Conservation (phyloP, 2,113 vertebrate genomes). For the Elephantulus edwardii region DNA sequence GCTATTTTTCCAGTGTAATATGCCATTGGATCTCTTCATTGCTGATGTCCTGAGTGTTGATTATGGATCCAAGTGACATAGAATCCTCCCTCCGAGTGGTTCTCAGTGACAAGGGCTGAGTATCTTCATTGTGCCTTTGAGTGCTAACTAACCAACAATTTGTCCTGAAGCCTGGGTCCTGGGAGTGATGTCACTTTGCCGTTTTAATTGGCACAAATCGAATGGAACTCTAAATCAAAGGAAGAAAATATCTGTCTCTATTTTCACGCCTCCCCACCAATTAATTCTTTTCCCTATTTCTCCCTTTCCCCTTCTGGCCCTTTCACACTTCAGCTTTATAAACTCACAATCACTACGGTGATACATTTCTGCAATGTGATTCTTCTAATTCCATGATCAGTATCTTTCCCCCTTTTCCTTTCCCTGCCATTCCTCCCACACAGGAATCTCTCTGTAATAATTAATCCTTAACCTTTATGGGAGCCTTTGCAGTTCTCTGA, state of each 20-base stretch:
- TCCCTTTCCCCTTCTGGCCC: neutral
- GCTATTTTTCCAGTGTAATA: too few species aligned
- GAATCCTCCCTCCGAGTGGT: neutral
- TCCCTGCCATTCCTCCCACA: neutral
- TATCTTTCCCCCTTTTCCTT: slow-evolving; percentile 43
- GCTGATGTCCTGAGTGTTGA: too few species aligned
- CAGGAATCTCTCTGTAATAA: slow-evolving; percentile 49
- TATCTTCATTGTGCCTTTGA: too few species aligned
- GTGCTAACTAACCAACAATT: neutral
- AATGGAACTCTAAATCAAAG: neutral
- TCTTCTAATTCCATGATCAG: slow-evolving; percentile 61
- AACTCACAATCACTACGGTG: slow-evolving; percentile 52
- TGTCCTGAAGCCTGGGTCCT: neutral
- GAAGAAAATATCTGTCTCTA: slow-evolving; percentile 7
- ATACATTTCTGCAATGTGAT: slow-evolving; percentile 38
- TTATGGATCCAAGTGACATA: too few species aligned
- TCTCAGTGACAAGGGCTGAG: neutral
- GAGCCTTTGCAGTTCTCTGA: slow-evolving; percentile 36
- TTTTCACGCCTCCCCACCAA: slow-evolving; percentile 22
- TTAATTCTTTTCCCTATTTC: neutral
- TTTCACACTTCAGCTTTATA: slow-evolving; percentile 46
- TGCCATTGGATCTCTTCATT: too few species aligned
- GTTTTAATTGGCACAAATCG: neutral
- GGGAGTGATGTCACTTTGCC: neutral
- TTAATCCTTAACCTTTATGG: slow-evolving; percentile 54